Percentiles rank a stretch among this genome's conserved stretches.
Conservation (phyloP, 1,140 invertebrate species). For the Araneus ventricosus region DNA sequence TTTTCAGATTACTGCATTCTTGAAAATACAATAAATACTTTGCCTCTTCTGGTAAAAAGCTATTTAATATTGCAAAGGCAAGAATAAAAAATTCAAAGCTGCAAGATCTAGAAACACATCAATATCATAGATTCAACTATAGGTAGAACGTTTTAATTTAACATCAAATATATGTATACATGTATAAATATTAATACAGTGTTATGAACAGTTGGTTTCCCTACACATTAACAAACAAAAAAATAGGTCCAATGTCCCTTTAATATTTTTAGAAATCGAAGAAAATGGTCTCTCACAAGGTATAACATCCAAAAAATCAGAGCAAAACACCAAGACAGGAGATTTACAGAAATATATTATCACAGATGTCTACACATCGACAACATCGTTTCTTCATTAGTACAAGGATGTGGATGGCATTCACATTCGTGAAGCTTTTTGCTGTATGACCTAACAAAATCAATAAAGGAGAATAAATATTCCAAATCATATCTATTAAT, state of each 20-base stretch:
- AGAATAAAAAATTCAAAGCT: neutral
- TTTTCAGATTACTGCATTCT: too few relatives aligned
- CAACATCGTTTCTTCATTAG: slow-evolving; percentile 42
- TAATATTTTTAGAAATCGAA: neutral
- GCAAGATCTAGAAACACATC: neutral
- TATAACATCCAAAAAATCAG: slow-evolving; percentile 25
- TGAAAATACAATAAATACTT: too few relatives aligned
- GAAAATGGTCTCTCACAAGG: slow-evolving; percentile 7
- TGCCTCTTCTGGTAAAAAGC: too few relatives aligned
- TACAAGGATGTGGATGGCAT: neutral
- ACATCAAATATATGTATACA: slow-evolving; percentile 6
- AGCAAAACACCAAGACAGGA: slow-evolving; percentile 32
- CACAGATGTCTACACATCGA: slow-evolving; percentile 66
- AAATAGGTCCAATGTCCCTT: neutral
- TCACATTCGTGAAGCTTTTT: slow-evolving; percentile 93
- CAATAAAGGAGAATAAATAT: neutral
- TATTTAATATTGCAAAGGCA: neutral
- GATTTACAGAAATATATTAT: slow-evolving; percentile 46
- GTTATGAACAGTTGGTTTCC: neutral
- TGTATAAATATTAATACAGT: slow-evolving; percentile 21
- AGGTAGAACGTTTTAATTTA: neutral
- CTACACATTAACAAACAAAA: slow-evolving; percentile 5
- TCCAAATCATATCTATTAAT: too few relatives aligned
- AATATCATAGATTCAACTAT: neutral
- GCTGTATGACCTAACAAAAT: slow-evolving; percentile 81